These are phyloP conservation scores for Xanthia icteritia DNA, from an alignment of 2,888 invertebrate genomes.

Conservation along the genomic window DNA sequence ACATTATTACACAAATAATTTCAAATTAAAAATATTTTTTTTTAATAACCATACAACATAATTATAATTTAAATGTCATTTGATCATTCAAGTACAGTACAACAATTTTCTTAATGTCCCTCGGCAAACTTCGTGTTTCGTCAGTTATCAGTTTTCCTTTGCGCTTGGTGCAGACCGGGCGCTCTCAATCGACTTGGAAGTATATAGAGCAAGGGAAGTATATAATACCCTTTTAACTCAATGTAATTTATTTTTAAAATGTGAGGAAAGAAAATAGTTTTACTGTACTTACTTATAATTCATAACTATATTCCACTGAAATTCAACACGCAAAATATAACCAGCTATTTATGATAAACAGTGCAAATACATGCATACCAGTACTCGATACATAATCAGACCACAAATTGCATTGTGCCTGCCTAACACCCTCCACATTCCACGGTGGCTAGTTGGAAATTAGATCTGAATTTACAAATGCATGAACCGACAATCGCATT, in stretches of 20 bases:
- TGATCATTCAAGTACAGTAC: not conserved
- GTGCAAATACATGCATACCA: slow-evolving; percentile 16
- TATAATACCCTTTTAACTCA: no score
- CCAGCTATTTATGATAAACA: slow-evolving; percentile 1
- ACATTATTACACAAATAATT: no score
- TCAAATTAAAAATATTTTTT: not conserved
- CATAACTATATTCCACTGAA: not conserved
- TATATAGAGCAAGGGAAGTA: no score
- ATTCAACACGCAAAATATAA: slow-evolving; percentile 1
- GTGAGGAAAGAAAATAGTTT: no score
- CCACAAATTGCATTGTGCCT: slow-evolving; percentile 37
- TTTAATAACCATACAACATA: not conserved
- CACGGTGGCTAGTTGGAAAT: slow-evolving; percentile 11
- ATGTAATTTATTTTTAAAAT: no score
- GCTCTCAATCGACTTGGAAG: no score
- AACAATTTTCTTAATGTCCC: no score
- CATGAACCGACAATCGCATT: slow-evolving; percentile 3
- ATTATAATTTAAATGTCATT: no score
- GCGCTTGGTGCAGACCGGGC: no score
- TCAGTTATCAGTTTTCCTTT: no score
- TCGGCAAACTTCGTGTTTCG: no score
- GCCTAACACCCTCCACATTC: slow-evolving; percentile 16
- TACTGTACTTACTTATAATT: not conserved
- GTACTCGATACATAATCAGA: slow-evolving; percentile 12
- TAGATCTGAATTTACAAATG: slow-evolving; percentile 20